phyloP scores from a whole-genome alignment of 2,113 vertebrate genomes.

The Alces alces region DNA sequence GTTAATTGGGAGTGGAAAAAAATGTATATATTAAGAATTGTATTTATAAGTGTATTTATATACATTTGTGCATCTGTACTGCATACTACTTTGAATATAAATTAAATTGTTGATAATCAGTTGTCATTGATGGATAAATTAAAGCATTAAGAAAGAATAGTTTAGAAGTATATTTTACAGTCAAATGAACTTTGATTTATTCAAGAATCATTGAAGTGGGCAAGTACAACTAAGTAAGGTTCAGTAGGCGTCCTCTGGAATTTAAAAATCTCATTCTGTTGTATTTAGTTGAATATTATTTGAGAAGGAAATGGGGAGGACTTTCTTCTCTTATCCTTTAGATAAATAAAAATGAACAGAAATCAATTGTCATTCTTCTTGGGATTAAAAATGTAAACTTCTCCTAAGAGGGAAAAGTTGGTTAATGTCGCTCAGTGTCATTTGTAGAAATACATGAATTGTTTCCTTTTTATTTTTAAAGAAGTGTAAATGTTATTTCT shows the following conservation, averaged over 20 bases:
- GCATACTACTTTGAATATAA: not conserved
- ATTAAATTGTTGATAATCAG: not conserved
- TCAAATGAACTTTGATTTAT: not conserved
- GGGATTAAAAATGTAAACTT: not conserved
- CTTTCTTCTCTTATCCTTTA: not conserved
- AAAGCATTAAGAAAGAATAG: slow-evolving; percentile 29
- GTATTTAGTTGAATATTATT: not conserved
- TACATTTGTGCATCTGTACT: not conserved
- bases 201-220: not conserved
- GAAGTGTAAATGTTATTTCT: not conserved
- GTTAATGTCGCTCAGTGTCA: not conserved
- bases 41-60: not conserved
- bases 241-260: not conserved
- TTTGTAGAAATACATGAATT: not conserved
- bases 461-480: not conserved
- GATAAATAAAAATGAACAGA: not conserved
- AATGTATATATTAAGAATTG: not conserved
- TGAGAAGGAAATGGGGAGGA: not conserved
- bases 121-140: not conserved
- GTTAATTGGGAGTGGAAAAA: not conserved
- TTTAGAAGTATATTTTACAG: not conserved
- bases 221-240: not conserved
- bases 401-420: not conserved
- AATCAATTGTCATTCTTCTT: not conserved
- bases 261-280: slow-evolving; percentile 29